Percentiles rank a stretch among this genome's conserved stretches.
These are phyloP conservation scores for Forpus xanthops DNA, from an alignment of 2,797 vertebrate species.

Conservation along the genomic window DNA sequence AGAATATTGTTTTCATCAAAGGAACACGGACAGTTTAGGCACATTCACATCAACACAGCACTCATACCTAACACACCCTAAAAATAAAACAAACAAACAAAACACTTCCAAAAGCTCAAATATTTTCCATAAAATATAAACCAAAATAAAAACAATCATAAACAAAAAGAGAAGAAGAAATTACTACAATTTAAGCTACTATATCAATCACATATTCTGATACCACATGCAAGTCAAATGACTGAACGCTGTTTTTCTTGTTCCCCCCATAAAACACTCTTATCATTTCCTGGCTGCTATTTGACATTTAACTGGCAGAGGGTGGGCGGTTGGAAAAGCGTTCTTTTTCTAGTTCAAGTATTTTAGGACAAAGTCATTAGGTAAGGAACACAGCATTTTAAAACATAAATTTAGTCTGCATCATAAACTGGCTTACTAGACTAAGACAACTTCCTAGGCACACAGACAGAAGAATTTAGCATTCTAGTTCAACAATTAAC, in stretches of 20 bases:
- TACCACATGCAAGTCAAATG: background rate
- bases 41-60: background rate
- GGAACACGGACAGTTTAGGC: background rate
- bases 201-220: background rate
- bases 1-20: background rate
- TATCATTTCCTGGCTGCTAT: slow-evolving; percentile 40
- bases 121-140: background rate
- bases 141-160: background rate
- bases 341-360: slow-evolving; percentile 55
- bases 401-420: background rate
- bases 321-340: slow-evolving; percentile 4
- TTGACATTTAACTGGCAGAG: slow-evolving; percentile 52
- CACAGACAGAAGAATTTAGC: background rate
- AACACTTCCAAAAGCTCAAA: background rate
- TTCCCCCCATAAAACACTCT: background rate
- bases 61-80: background rate
- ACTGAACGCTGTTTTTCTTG: background rate
- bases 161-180: background rate
- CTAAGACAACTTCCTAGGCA: slow-evolving; percentile 14
- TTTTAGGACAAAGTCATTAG: slow-evolving; percentile 33
- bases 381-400: background rate
- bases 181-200: background rate
- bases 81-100: background rate
- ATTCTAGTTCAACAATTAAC: background rate
- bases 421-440: background rate